These are phyloP conservation scores for Athalia cordata DNA, from an alignment of 2,888 invertebrate genomes.

Conservation along the genomic window DNA sequence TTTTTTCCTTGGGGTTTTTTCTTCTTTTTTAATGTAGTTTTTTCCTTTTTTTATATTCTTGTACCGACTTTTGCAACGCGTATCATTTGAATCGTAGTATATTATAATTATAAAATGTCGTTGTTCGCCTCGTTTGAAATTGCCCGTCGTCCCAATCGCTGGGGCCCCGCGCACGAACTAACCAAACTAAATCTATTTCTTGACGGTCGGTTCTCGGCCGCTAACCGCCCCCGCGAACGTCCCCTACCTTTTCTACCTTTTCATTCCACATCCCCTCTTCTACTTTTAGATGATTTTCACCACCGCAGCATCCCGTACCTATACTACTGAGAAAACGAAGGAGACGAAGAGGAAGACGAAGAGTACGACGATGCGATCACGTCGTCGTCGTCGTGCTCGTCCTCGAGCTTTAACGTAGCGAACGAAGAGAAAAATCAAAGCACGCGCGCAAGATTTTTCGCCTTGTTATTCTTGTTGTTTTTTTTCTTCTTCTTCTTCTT, in stretches of 20 bases:
- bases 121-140: constrained; percentile 56
- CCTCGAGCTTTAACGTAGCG: neutral
- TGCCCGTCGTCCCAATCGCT: constrained; percentile 70
- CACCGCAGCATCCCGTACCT: neutral
- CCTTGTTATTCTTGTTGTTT: neutral
- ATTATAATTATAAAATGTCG: constrained; percentile 11
- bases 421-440: neutral
- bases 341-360: too few relatives aligned
- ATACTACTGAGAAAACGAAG: too few relatives aligned
- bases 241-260: constrained; percentile 37
- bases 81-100: constrained; percentile 42
- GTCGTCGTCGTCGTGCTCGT: too few relatives aligned
- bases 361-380: too few relatives aligned
- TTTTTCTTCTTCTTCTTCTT: too few relatives aligned
- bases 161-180: constrained; percentile 74
- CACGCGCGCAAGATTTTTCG: neutral
- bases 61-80: neutral
- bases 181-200: constrained; percentile 66
- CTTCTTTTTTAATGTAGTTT: constrained; percentile 47
- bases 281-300: constrained; percentile 24
- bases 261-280: constrained; percentile 39
- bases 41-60: constrained; percentile 42
- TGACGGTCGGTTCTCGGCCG: constrained; percentile 41
- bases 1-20: constrained; percentile 42
- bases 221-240: constrained; percentile 38